These are phyloP conservation scores for Ischnus inquisitorius DNA, from an alignment of 2,888 invertebrate genomes.

Conservation along the genomic window DNA sequence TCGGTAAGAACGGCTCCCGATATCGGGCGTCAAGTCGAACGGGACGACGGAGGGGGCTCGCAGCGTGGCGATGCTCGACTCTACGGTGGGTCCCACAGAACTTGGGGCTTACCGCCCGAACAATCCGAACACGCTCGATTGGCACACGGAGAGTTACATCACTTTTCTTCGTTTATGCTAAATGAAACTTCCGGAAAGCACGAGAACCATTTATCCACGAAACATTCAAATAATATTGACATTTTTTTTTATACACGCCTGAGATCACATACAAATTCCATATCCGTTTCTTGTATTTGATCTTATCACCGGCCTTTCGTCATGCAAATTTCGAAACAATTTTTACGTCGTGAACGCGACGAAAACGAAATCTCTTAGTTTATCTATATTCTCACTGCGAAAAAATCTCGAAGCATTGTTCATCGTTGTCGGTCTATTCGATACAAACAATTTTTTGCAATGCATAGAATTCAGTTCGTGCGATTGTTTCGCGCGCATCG, in stretches of 20 bases:
- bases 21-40: constrained; percentile 75
- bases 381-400: too few species aligned
- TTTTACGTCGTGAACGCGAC: too few species aligned
- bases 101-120: constrained; percentile 28
- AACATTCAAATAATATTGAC: too few species aligned
- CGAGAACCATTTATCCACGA: too few species aligned
- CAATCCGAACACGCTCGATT: constrained; percentile 39
- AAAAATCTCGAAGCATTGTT: too few species aligned
- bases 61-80: constrained; percentile 53
- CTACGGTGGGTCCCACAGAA: constrained; percentile 59
- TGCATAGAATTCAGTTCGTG: not conserved
- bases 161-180: constrained; percentile 18
- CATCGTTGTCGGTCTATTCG: too few species aligned
- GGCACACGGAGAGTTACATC: constrained; percentile 1
- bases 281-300: too few species aligned
- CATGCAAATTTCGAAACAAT: too few species aligned
- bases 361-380: too few species aligned
- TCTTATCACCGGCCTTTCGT: too few species aligned
- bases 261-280: too few species aligned
- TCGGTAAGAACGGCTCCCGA: constrained; percentile 71
- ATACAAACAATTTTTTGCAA: not conserved
- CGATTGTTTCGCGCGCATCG: constrained; percentile 1
- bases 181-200: not conserved
- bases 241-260: too few species aligned
- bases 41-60: constrained; percentile 70